These are phyloP conservation scores for Parnassius apollo DNA, from an alignment of 2,888 invertebrate species.

Conservation along the genomic window DNA sequence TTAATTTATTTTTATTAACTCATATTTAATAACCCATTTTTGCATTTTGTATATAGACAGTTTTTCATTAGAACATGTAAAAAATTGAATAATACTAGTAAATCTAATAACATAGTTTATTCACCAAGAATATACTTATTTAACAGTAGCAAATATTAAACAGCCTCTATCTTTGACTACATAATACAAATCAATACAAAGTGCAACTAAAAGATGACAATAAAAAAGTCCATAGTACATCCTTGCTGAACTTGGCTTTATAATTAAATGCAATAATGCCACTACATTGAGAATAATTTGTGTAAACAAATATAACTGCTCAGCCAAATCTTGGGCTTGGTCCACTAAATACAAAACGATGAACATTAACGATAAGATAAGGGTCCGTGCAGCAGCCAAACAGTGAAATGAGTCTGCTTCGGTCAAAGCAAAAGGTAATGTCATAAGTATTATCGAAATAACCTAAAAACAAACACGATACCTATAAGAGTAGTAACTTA, in stretches of 20 bases:
- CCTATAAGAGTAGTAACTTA: too few species aligned
- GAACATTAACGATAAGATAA: conserved; percentile 65
- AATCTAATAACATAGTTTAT: conserved; percentile 45
- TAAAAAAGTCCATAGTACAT: conserved; percentile 62
- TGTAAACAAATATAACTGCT: conserved; percentile 58
- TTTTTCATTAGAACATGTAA: background rate
- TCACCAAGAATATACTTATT: conserved; percentile 36
- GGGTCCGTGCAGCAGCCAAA: conserved; percentile 63
- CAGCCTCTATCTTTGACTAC: conserved; percentile 58
- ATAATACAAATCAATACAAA: conserved; percentile 61
- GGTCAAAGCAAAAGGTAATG: conserved; percentile 59
- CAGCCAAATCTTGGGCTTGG: conserved; percentile 68
- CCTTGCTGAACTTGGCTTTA: conserved; percentile 35
- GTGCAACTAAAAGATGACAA: conserved; percentile 57
- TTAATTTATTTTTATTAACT: too few species aligned
- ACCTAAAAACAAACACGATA: conserved; percentile 69
- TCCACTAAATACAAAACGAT: conserved; percentile 70
- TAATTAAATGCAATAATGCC: conserved; percentile 44
- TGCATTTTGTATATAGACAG: too few species aligned
- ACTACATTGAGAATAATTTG: conserved; percentile 49
- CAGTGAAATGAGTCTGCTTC: conserved; percentile 56
- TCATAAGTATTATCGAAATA: conserved; percentile 68
- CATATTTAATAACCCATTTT: too few species aligned
- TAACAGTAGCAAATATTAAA: conserved; percentile 33
- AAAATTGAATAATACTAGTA: conserved; percentile 52